These are phyloP conservation scores for Eupithecia pulchellata DNA, from an alignment of 2,888 invertebrate species.

Conservation along the genomic window DNA sequence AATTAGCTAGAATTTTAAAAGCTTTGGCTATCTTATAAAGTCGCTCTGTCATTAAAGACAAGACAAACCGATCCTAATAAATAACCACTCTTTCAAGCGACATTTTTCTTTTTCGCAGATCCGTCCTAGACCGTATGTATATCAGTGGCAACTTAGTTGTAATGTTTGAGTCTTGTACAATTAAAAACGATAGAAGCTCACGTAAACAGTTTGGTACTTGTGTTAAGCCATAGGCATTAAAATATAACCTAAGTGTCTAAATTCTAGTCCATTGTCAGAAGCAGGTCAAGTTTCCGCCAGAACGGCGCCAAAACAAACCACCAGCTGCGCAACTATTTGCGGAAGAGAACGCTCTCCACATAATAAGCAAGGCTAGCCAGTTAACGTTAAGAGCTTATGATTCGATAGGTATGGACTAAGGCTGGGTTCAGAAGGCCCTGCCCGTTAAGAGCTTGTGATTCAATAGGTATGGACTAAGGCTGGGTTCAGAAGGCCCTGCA, in stretches of 20 bases:
- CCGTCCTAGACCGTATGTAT: not conserved
- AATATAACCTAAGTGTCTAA: conserved; percentile 13
- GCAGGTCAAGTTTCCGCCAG: conserved; percentile 64
- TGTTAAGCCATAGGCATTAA: not conserved
- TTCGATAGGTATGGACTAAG: conserved; percentile 8
- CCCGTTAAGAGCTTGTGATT: no score
- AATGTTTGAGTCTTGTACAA: not conserved
- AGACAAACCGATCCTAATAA: conserved; percentile 14
- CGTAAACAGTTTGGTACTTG: not conserved
- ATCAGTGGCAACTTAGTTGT: not conserved
- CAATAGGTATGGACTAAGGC: conserved; percentile 2
- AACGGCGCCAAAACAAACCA: conserved; percentile 65
- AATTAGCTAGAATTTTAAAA: conserved; percentile 25
- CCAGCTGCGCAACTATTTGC: conserved; percentile 72
- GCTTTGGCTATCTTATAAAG: conserved; percentile 22
- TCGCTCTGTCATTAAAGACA: conserved; percentile 11
- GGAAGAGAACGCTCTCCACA: conserved; percentile 56
- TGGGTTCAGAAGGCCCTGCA: not conserved
- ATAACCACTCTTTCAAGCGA: not conserved
- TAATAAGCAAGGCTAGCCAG: conserved; percentile 25
- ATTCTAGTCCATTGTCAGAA: conserved; percentile 44
- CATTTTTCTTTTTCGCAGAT: not conserved
- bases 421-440: not conserved
- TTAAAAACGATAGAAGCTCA: not conserved
- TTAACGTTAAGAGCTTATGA: conserved; percentile 9